phyloP scores from a whole-genome alignment of 2,888 invertebrate genomes.

The Magallana nippona region DNA sequence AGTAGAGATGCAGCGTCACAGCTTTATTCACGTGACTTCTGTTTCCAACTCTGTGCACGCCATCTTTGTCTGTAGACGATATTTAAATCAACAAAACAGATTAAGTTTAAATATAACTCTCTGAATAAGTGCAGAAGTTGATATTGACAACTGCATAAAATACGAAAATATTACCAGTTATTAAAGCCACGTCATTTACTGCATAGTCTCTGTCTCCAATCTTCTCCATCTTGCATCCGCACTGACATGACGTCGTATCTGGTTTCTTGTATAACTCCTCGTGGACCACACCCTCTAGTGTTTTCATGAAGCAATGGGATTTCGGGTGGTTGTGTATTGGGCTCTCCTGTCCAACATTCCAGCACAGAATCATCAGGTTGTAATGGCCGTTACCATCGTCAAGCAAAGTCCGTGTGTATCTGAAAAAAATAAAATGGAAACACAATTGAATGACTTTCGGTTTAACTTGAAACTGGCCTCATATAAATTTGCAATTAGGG shows the following conservation, averaged over 20 bases:
- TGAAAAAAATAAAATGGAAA: too few relatives aligned
- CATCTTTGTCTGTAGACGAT: neutral
- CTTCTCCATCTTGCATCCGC: slow-evolving; percentile 83
- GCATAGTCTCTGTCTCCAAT: slow-evolving; percentile 85
- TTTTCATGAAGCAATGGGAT: slow-evolving; percentile 97
- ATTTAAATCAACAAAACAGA: too few relatives aligned
- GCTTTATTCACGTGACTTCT: neutral
- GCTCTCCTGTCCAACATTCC: slow-evolving; percentile 97
- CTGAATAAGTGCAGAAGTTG: neutral
- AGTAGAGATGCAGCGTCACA: neutral
- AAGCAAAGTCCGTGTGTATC: too few relatives aligned
- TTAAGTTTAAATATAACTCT: neutral
- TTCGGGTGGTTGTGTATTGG: slow-evolving; percentile 97
- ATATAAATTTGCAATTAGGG: too few relatives aligned
- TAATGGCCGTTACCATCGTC: too few relatives aligned
- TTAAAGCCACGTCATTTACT: slow-evolving; percentile 82
- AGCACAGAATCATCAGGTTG: slow-evolving; percentile 93
- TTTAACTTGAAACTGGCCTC: too few relatives aligned
- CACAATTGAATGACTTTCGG: too few relatives aligned
- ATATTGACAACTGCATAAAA: neutral
- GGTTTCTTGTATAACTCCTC: slow-evolving; percentile 94
- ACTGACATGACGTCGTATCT: slow-evolving; percentile 44
- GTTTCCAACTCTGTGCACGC: neutral
- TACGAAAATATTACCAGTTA: slow-evolving; percentile 87
- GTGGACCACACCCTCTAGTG: slow-evolving; percentile 85